Percentiles rank a stretch among this genome's conserved stretches.
phyloP scores from a whole-genome alignment of 2,113 vertebrate species.

The Xiphorhynchus elegans region DNA sequence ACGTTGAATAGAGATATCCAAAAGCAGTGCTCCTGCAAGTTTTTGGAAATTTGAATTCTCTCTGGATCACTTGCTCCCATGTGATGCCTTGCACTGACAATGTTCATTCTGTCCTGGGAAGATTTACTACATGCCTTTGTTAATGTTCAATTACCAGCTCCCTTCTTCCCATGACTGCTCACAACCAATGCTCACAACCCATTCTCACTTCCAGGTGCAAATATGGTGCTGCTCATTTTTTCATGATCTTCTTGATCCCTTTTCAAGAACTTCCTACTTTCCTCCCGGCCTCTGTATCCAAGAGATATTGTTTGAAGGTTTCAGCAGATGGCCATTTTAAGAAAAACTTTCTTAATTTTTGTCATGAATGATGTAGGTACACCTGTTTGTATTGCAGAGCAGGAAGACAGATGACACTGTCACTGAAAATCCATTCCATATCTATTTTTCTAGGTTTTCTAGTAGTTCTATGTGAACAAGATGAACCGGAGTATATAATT shows the following conservation, averaged over 20 bases:
- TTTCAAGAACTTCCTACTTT: neutral
- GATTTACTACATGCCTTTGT: neutral
- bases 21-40: neutral
- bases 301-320: neutral
- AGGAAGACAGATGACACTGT: neutral
- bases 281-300: neutral
- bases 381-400: neutral
- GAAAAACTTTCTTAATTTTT: neutral
- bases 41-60: neutral
- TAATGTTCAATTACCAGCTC: neutral
- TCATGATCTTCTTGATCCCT: neutral
- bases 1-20: neutral
- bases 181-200: neutral
- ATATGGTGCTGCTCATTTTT: neutral
- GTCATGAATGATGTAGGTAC: neutral
- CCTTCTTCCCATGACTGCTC: neutral
- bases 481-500: neutral
- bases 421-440: neutral
- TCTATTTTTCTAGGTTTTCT: neutral
- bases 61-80: neutral
- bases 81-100: neutral
- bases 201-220: neutral
- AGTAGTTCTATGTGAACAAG: neutral
- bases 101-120: neutral
- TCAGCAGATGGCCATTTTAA: neutral